Conservation (phyloP, 2,797 vertebrate species). For the Ficedula albicollis region DNA sequence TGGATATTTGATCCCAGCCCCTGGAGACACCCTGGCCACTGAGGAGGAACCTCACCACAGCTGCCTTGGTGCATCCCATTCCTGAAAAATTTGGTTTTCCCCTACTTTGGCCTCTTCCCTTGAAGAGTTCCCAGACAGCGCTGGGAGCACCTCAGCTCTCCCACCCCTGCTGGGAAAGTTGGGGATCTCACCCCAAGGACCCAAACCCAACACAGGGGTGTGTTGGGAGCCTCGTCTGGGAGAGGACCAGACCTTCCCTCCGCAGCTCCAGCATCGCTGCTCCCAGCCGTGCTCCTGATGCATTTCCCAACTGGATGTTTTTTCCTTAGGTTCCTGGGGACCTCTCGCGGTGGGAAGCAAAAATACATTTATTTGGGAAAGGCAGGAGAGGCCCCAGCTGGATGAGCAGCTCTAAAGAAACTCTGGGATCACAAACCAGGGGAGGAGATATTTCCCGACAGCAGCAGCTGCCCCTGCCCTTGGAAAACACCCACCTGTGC, state of each 20-base stretch:
- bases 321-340: background rate
- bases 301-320: background rate
- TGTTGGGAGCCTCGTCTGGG: accelerated
- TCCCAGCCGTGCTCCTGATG: background rate
- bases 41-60: background rate
- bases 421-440: no score
- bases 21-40: background rate
- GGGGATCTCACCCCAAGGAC: background rate
- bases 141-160: background rate
- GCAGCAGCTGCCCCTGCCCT: background rate
- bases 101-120: background rate
- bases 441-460: background rate
- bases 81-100: background rate
- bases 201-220: no score
- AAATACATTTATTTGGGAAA: background rate
- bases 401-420: accelerated
- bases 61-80: no score
- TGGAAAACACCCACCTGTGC: background rate
- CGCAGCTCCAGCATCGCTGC: accelerated
- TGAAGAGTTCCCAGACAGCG: accelerated
- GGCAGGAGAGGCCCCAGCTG: accelerated
- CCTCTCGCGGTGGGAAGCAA: conserved; percentile 26
- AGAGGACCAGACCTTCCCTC: background rate
- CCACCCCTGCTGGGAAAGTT: background rate
- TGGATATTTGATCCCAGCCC: background rate